Base-by-base conservation (phyloP, 2,888 invertebrate species). In the Apodemia zela region DNA sequence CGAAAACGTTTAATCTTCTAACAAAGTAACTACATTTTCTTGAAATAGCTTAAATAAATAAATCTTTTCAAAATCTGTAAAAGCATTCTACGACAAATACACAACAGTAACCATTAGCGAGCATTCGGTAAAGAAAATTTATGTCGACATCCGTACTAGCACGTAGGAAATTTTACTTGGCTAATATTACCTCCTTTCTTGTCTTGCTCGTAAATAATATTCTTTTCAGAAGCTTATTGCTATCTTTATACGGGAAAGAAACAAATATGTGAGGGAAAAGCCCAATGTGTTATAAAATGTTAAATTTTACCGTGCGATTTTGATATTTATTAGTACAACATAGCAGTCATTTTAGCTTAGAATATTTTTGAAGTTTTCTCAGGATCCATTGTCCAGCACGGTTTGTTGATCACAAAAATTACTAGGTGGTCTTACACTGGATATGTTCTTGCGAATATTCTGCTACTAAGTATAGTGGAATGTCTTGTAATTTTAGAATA, bases 161-260 rank as follows among this genome's bases (percentile, higher is more conserved):
- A 77, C 81, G 83, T 78, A 86, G 80, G 80, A 83, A 81, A 87
- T 84, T 89, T 87, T 87, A 84, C 82, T 83, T 77, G 60, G 80
- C 85, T 84, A 80, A 87, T 88, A 88, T 88, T 86, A 82, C 84
- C 79, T 81, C 72, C 74, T 74, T 78, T 74, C 76, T 80, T 79
- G 78, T 80, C 72, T 75, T 69, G 73, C 75, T 83, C 89, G 88
- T 90, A 90, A 90, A 90, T 89, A 85, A 90, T 89, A 87, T 85
- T 87, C 88, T 88, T 88, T 88, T 84, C 84, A 85, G 75, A 73
- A 84, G 78, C 85, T 82, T 87, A 87, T 87, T 87, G 84, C 85
- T 71, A 78, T 81, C 77, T 75, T 74, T 75, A 69, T 76, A 73
- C 73, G 76, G 72, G 71, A 73, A 74, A 77, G 79, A 79, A 82